Base-by-base conservation (phyloP, 2,888 invertebrate genomes). In the Lasioglossum leucozonium region DNA sequence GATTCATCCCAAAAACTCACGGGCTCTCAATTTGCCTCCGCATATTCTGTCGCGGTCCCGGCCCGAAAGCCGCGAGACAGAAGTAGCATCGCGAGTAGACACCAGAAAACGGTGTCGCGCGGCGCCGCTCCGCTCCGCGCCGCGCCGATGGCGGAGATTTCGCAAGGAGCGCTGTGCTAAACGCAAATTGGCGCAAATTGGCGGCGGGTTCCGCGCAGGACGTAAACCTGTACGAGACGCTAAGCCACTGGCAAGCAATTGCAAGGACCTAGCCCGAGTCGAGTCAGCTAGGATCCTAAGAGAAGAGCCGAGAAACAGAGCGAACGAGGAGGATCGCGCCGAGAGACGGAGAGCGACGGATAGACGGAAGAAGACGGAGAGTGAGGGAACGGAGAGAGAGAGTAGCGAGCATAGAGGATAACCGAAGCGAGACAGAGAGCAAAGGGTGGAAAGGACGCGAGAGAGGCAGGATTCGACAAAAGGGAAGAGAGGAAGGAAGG, bases 111-210 rank as follows among this genome's bases (percentile, higher is more conserved):
- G 75, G 69, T 74, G 42, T 62, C 18, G 26, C 71, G 34, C 44
- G 47, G 34, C 65, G 40, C n/a, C n/a, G n/a, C n/a, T n/a, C n/a
- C n/a, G n/a, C n/a, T n/a, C n/a, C 18, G 26, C 71, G 34, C 44
- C 40, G 34, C 65, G 40, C 47, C 65, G 79, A 44, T 67, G 91
- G 85, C 88, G 87, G 90, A 88, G 93, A 93, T 93, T 93, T 93
- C 92, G 51, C 91, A 93, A 93, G 93, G 92, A 93, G 93, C 93
- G 92, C 93, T 91, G 93, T 92, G 93, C 90, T 92, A 92, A 92
- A 93, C 92, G 93, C 92, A 94, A 95, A 94, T 94, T 94, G 94
- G 94, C 93, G 93, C 93, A 94, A 95, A 95, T 94, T 94, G 94
- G 93, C 91, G 91, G 92, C 91, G 90, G 93, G 92, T 93, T 92